Evolutionary conservation across 2,888 invertebrate genomes (phyloP), one percentile per base, ranked within the genome.

Genomic region (Xestia xanthographa): DNA sequence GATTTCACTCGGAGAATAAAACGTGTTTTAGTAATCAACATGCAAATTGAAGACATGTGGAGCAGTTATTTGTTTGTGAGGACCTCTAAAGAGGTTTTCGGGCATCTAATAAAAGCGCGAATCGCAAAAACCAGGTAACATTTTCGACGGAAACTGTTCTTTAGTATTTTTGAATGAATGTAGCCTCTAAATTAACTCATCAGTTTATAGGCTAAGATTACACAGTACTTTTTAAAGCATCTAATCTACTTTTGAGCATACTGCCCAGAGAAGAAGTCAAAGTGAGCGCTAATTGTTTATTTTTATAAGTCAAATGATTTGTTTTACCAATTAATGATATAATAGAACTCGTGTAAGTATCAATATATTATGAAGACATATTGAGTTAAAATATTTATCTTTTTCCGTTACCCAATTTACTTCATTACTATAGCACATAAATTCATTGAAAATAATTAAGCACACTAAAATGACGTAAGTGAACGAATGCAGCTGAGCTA

Each of bases 381-480:
- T 68, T 71, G 29, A 68, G 43, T 66, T 62, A 34, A 56, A 69
- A 67, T 66, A 72, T 65, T 62, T 48, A 79, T 74, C 26, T 58
- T 50, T 79, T 75, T 75, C 53, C 20, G 70, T 67, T 70, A 67
- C 43, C 45, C 50, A 66, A 53, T 72, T 78, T 50, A 48, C 56
- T 68, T 62, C 9, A 72, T 77, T 56, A 84, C 41, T 48, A 34
- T n/a, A 66, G 29, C 60, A 75, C 71, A 78, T 77, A 73, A 75
- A 75, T 69, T 73, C 68, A 82, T 75, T 75, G 20, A 63, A 74
- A 78, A 69, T 79, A 80, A 84, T 84, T 77, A 75, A 73, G 73
- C 68, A 77, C 77, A 75, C 66, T 81, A 72, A 79, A 80, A 78
- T 83, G 83, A 83, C 77, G 79, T 79, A 77, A 85, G 66, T 63